Conservation (phyloP, 2,797 vertebrate species). For the Onychomys arenicola region DNA sequence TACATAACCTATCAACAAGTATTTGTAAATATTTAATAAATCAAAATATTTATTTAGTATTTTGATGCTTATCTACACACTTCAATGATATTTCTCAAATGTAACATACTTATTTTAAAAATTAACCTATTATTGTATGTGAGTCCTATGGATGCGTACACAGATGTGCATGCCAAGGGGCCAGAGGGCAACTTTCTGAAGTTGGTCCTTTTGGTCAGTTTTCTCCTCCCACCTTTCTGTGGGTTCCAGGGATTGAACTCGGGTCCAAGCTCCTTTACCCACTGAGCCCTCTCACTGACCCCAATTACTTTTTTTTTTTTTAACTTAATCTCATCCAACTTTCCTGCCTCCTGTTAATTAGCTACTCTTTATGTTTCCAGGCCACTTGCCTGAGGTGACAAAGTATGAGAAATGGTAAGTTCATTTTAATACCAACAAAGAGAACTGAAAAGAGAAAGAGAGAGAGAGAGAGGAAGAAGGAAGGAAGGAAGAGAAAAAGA, state of each 20-base stretch:
- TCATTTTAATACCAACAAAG: conserved; percentile 37
- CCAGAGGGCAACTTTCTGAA: background rate
- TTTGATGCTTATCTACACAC: background rate
- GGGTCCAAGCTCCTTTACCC: background rate
- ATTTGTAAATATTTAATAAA: background rate
- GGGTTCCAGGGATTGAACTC: background rate
- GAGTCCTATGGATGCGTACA: background rate
- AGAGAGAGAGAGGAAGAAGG: background rate
- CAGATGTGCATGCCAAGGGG: no score
- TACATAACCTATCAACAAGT: conserved; percentile 17
- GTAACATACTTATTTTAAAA: background rate
- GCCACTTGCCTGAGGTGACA: background rate
- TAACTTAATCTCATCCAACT: background rate
- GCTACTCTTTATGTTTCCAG: background rate
- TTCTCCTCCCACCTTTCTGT: background rate
- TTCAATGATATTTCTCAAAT: background rate
- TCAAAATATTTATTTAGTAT: conserved; percentile 31
- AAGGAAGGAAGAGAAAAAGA: background rate
- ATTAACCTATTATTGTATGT: background rate
- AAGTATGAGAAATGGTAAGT: background rate
- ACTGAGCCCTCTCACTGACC: background rate
- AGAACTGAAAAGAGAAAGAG: conserved; percentile 4
- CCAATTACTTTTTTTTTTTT: background rate
- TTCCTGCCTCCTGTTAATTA: conserved; percentile 4
- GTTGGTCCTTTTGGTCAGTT: background rate